Conservation (phyloP, 1,140 invertebrate species). For the Coptotermes formosanus region DNA sequence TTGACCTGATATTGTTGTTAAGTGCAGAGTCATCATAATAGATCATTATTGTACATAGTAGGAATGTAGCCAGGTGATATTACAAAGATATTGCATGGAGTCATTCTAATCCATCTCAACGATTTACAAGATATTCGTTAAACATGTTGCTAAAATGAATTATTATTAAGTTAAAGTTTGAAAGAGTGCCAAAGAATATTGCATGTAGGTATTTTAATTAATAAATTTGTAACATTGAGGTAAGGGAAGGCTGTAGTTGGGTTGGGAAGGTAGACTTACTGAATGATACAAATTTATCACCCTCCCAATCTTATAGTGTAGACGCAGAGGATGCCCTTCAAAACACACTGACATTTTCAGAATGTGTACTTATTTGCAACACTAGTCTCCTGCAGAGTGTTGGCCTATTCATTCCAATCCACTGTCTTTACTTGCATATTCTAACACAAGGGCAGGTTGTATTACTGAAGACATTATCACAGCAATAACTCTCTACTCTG, state of each 20-base stretch:
- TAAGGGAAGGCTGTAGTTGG: neutral
- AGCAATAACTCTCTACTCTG: too few relatives aligned
- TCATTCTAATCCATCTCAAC: neutral
- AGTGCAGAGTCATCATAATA: neutral
- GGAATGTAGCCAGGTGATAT: neutral
- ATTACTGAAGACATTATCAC: too few relatives aligned
- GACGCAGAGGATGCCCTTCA: too few relatives aligned
- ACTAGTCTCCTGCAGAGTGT: too few relatives aligned
- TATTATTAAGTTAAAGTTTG: slow-evolving; percentile 7
- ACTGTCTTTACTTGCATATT: too few relatives aligned
- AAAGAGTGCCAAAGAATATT: slow-evolving; percentile 19
- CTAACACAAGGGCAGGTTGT: too few relatives aligned
- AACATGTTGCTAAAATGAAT: neutral
- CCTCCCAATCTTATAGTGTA: too few relatives aligned
- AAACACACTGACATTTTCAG: too few relatives aligned
- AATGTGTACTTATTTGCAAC: too few relatives aligned
- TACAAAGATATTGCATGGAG: neutral
- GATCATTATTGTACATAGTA: neutral
- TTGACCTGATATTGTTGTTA: slow-evolving; percentile 13
- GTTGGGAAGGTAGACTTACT: neutral
- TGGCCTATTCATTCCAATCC: too few relatives aligned
- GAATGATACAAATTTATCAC: too few relatives aligned
- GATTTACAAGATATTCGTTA: neutral
- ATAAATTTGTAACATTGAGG: neutral
- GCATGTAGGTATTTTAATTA: neutral